Percentiles rank a stretch among this genome's conserved stretches.
These are phyloP conservation scores for Neelides sp. DNA, from an alignment of 1,140 invertebrate species.

Conservation along the genomic window DNA sequence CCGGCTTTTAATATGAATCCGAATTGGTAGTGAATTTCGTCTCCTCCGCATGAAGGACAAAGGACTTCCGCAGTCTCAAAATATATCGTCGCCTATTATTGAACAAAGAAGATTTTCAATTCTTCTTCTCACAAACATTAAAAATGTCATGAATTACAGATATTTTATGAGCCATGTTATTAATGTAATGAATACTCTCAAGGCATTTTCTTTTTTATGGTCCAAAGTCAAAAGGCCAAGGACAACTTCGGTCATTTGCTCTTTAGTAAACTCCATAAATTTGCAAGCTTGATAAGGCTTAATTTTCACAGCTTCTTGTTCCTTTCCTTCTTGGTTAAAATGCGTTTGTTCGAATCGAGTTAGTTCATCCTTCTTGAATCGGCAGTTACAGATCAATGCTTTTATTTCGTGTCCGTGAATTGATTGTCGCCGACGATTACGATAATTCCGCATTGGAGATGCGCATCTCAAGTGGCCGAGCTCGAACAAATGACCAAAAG, in stretches of 20 bases:
- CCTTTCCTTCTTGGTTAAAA: background rate
- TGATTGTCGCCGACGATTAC: too few species aligned
- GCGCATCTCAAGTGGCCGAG: conserved; percentile 17
- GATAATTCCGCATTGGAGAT: too few species aligned
- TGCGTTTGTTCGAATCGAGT: too few species aligned
- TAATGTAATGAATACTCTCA: too few species aligned
- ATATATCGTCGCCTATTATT: conserved; percentile 25
- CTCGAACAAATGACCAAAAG: conserved; percentile 21
- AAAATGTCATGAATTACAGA: too few species aligned
- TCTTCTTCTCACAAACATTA: too few species aligned
- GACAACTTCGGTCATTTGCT: conserved; percentile 23
- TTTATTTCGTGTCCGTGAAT: too few species aligned
- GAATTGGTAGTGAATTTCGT: conserved; percentile 12
- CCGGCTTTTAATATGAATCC: conserved; percentile 14
- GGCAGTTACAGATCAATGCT: too few species aligned
- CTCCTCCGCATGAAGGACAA: conserved; percentile 21
- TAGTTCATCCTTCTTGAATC: too few species aligned
- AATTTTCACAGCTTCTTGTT: background rate
- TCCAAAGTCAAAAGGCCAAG: conserved; percentile 27
- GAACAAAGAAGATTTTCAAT: too few species aligned
- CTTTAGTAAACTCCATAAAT: conserved; percentile 27
- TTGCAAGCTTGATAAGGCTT: too few species aligned
- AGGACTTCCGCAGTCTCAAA: conserved; percentile 12
- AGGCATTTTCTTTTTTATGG: conserved; percentile 21
- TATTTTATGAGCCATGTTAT: too few species aligned